A percentile compares a stretch with the other conserved stretches of the same genome.
These are phyloP conservation scores for Pterostichus madidus DNA, from an alignment of 2,888 invertebrate genomes.

Conservation along the genomic window DNA sequence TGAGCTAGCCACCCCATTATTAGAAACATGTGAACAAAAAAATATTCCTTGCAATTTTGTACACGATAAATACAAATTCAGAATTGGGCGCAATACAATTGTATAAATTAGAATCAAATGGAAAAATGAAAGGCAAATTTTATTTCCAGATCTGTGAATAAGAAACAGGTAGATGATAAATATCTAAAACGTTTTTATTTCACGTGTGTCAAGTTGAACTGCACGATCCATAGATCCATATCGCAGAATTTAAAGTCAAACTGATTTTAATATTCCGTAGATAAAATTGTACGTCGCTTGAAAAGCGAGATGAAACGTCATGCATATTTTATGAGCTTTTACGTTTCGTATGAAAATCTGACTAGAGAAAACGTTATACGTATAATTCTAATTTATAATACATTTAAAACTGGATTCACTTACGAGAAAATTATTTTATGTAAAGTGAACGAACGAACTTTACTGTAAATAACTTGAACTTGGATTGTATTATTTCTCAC, in stretches of 20 bases:
- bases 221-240: constrained; percentile 42
- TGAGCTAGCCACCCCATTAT: too few species aligned
- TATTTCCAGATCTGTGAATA: background rate
- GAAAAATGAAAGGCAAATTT: background rate
- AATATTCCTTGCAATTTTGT: too few species aligned
- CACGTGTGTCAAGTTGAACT: background rate
- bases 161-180: constrained; percentile 6
- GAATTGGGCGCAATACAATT: too few species aligned
- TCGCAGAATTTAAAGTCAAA: constrained; percentile 61
- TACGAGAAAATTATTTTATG: constrained; percentile 60
- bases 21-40: too few species aligned
- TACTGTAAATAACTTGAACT: background rate
- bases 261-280: constrained; percentile 66
- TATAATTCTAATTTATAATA: constrained; percentile 65
- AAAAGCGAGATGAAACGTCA: constrained; percentile 61
- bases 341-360: constrained; percentile 67
- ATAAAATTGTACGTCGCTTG: constrained; percentile 62
- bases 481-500: background rate
- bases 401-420: constrained; percentile 61
- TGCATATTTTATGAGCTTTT: constrained; percentile 67
- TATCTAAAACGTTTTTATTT: constrained; percentile 11
- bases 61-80: too few species aligned
- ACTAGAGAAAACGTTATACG: constrained; percentile 46
- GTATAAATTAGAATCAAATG: too few species aligned
- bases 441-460: constrained; percentile 41